phyloP scores from a whole-genome alignment of 2,888 invertebrate genomes.

The Xestia sexstrigata region DNA sequence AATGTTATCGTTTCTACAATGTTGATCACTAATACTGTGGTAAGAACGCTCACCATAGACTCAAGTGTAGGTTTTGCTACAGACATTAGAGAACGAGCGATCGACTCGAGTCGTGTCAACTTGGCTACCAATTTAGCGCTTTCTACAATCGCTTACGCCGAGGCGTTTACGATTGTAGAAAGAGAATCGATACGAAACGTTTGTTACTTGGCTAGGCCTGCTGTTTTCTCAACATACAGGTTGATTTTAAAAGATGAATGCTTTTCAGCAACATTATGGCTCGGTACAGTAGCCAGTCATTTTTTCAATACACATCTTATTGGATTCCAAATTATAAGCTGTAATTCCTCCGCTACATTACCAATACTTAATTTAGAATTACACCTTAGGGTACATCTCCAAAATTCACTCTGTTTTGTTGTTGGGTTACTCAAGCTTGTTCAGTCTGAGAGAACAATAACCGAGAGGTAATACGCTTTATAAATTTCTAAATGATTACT shows the following conservation, averaged over 20 bases:
- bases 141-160: too few relatives aligned
- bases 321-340: background rate
- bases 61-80: too few relatives aligned
- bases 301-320: background rate
- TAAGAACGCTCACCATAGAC: too few relatives aligned
- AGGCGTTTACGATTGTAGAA: too few relatives aligned
- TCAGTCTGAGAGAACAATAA: background rate
- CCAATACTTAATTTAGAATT: background rate
- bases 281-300: background rate
- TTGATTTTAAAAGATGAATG: background rate
- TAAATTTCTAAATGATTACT: background rate
- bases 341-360: background rate
- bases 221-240: background rate
- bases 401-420: background rate
- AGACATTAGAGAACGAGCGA: too few relatives aligned
- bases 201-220: too few relatives aligned
- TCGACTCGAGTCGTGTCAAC: too few relatives aligned
- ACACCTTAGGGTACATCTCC: background rate
- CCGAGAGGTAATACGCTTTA: background rate
- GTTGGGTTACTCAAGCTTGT: background rate
- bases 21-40: too few relatives aligned
- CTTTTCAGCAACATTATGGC: background rate
- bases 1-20: too few relatives aligned
- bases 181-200: too few relatives aligned
- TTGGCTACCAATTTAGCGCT: too few relatives aligned